Base-by-base conservation (phyloP, 2,888 invertebrate species). In the Rhingia rostrata region DNA sequence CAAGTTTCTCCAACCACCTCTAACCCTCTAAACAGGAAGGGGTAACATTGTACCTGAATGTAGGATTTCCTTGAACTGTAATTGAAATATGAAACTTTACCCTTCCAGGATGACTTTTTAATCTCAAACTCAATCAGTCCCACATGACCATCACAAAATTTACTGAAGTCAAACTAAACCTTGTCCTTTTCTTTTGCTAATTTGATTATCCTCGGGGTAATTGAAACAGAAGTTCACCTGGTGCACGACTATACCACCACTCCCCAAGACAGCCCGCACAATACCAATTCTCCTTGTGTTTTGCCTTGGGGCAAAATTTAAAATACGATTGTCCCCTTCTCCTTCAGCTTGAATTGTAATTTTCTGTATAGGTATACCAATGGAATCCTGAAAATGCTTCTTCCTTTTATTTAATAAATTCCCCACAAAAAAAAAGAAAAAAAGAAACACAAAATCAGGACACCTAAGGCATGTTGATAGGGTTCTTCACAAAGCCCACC, bases 161-260 rank as follows among this genome's bases (percentile, higher is more conserved):
- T 30, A 9, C 0, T 30, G 2, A 32, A 9, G 32, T 30, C 9
- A 49, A 30, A 22, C 22, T 7, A 4, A 49, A 49, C 7, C 30
- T 32, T 10, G 14, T 22, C 7, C 49, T 32, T 9, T 12, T 47
- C 22, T 7, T 53, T 53, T 6, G n/a, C 33, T 35, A 35, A 53
- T 53, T 53, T 53, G 35, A 33, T 53, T 35, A 14, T 6, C 53
- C 35, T 53, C 22, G 22, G 53, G 53, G 12, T 35, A 53, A 7
- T 53, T 53, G 53, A 53, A 53, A 35, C 33, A 35, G 6, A 53
- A 33, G 12, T 30, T 49, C 10, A 49, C 49, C 49, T 22, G 49
- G 14, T 9, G 2, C 49, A 49, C 30, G 10, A 30, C 9, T 30
- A 12, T 12, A 33, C 53, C 49, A 49, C 33, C 53, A 22, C 22